Evolutionary conservation across 2,113 vertebrate genomes (phyloP), one percentile per base, ranked within the genome.

Genomic region (Tricholaema leucomelas): DNA sequence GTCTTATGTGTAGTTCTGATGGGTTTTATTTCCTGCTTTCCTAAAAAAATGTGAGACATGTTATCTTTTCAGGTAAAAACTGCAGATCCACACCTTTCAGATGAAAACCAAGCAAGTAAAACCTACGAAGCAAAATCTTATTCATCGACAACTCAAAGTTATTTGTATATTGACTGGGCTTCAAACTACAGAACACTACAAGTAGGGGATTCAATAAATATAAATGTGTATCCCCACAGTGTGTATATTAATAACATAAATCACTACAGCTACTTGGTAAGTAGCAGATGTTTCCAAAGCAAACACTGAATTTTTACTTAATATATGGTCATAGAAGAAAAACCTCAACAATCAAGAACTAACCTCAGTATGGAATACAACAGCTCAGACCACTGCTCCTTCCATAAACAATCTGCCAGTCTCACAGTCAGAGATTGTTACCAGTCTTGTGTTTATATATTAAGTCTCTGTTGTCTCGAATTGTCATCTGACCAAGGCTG

Each of bases 251-350:
- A 98, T 64, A 97, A 97, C 69, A 95, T 99, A 93, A 81, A 88
- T n/a, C 92, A 96, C 55, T 98, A 98, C 94, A 99, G 98, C 97
- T 99, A 98, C 93, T 96, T 99, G 98, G 99, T 99, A 96, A 97
- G 97, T 81, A 60, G 21, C 40, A 64, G 58, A 23, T 67, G 54
- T 71, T 85, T 81, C 58, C 44, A 28, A 36, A 35, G 64, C 40
- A 79, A 69, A 42, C 46, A 75, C 3, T 80, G 36, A 55, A 33
- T 20, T 88, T 9, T 58, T 42, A 14, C 77, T 52, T 87, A 66
- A 52, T 59, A 7, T 63, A 12, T 42, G 15, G 12, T 74, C 10
- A 8, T 16, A 48, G 59, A 40, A 76, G 16, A 67, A 61, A 85
- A 78, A 28, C 35, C 9, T 85, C 61, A 74, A 8, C 38, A 38